These are phyloP conservation scores for Himalopsyche japonica DNA, from an alignment of 2,888 invertebrate genomes.

Conservation along the genomic window DNA sequence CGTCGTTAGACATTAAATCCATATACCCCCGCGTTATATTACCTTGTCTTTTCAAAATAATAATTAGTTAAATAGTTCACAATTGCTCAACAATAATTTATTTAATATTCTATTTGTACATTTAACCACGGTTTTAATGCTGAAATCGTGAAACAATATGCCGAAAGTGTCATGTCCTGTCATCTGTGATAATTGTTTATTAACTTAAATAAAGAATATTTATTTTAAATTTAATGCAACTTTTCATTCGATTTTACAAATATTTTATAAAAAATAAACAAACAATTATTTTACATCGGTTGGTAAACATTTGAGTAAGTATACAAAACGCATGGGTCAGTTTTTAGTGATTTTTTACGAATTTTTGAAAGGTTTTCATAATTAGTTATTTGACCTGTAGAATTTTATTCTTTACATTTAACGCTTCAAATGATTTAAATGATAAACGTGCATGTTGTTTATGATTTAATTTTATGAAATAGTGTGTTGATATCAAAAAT, in stretches of 20 bases:
- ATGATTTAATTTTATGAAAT: not conserved
- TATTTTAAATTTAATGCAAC: slow-evolving; percentile 28
- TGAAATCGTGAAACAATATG: slow-evolving; percentile 2
- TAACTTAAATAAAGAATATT: slow-evolving; percentile 35
- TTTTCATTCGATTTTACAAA: not conserved
- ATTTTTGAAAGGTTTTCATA: not conserved
- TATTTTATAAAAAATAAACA: too few species aligned
- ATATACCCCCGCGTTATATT: not conserved
- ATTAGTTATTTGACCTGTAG: not conserved
- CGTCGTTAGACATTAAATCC: not conserved
- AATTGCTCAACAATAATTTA: not conserved
- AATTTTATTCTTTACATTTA: not conserved
- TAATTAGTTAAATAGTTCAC: not conserved
- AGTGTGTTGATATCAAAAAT: not conserved
- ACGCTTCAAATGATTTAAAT: not conserved
- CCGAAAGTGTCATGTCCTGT: slow-evolving; percentile 28
- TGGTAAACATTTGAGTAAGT: not conserved
- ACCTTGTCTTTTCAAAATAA: not conserved
- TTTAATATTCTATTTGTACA: slow-evolving; percentile 6
- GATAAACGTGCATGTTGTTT: not conserved
- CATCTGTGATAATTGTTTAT: slow-evolving; percentile 42
- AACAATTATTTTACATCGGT: not conserved
- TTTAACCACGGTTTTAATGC: not conserved
- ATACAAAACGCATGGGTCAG: not conserved
- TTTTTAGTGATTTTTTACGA: not conserved